Percentiles rank a stretch among this genome's conserved stretches.
Evolutionary conservation across 2,888 invertebrate genomes (phyloP).

Genomic region (Toxonevra muliebris): DNA sequence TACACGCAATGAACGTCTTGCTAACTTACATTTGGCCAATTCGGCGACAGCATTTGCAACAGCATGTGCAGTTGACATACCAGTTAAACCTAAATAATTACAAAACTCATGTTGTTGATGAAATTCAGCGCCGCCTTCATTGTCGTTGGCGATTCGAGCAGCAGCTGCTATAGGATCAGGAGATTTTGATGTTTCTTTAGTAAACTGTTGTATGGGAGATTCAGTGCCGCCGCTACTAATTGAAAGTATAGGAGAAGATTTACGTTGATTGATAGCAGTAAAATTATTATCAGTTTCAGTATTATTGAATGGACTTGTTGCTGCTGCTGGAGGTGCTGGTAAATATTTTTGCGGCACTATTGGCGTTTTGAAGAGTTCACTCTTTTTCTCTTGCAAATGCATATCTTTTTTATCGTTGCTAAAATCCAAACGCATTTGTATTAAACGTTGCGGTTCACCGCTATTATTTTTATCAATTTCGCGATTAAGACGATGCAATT

Average conservation of each 20-base stretch:
- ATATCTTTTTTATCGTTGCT: slow-evolving; percentile 42
- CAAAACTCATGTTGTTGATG: slow-evolving; percentile 63
- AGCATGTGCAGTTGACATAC: slow-evolving; percentile 59
- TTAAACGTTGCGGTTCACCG: slow-evolving; percentile 31
- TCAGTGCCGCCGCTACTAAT: neutral
- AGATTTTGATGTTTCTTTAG: neutral
- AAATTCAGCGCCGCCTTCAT: slow-evolving; percentile 29
- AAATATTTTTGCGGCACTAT: slow-evolving; percentile 44
- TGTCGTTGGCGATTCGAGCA: neutral
- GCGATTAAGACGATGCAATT: slow-evolving; percentile 45
- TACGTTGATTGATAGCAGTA: neutral
- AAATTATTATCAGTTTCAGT: neutral
- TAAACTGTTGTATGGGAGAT: neutral
- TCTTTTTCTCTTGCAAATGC: slow-evolving; percentile 39
- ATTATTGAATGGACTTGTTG: slow-evolving; percentile 1
- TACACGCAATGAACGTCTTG: slow-evolving; percentile 57
- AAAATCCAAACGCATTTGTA: slow-evolving; percentile 41
- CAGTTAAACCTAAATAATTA: slow-evolving; percentile 61
- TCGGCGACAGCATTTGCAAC: slow-evolving; percentile 56
- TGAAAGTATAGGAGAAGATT: neutral
- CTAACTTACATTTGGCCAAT: slow-evolving; percentile 52
- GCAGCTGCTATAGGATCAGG: neutral
- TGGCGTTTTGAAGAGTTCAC: slow-evolving; percentile 50
- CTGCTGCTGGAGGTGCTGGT: slow-evolving; percentile 16
- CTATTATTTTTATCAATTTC: slow-evolving; percentile 46